A percentile compares a stretch with the other conserved stretches of the same genome.
Evolutionary conservation across 1,140 invertebrate species (phyloP).

Genomic region (Formica selysi): DNA sequence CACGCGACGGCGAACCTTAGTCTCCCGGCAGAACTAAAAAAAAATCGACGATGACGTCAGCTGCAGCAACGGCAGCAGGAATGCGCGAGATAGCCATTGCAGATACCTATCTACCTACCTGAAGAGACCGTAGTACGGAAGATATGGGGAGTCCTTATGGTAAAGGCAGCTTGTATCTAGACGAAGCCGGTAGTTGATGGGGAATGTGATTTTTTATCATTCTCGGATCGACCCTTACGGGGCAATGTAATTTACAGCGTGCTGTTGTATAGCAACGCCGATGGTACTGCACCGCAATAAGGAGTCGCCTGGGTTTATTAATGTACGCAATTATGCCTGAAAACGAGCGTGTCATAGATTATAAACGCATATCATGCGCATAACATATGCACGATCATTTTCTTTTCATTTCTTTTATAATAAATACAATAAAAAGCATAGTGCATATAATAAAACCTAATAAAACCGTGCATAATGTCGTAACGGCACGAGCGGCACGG

Average conservation of each 20-base stretch:
- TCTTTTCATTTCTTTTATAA: not conserved
- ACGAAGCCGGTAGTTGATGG: conserved; percentile 30
- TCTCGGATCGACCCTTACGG: conserved; percentile 44
- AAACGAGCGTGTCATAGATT: conserved; percentile 49
- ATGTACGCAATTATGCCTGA: conserved; percentile 53
- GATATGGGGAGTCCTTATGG: conserved; percentile 49
- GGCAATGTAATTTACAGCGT: conserved; percentile 58
- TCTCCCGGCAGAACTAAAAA: not conserved
- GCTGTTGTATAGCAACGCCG: conserved; percentile 11
- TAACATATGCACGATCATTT: conserved; percentile 29
- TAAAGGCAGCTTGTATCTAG: conserved; percentile 26
- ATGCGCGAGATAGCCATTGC: conserved; percentile 47
- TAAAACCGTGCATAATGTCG: conserved; percentile 49
- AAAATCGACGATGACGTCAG: conserved; percentile 36
- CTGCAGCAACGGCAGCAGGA: conserved; percentile 18
- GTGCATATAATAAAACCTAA: not conserved
- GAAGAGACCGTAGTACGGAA: not conserved
- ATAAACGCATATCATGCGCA: conserved; percentile 21
- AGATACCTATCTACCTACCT: conserved; percentile 14
- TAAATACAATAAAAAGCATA: conserved; percentile 4
- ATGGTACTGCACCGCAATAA: conserved; percentile 34
- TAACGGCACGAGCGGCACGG: not conserved
- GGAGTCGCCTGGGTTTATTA: conserved; percentile 41
- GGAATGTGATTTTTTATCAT: conserved; percentile 51
- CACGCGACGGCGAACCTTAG: not conserved